These are phyloP conservation scores for Phaethon lepturus DNA, from an alignment of 2,113 vertebrate species.

Conservation along the genomic window DNA sequence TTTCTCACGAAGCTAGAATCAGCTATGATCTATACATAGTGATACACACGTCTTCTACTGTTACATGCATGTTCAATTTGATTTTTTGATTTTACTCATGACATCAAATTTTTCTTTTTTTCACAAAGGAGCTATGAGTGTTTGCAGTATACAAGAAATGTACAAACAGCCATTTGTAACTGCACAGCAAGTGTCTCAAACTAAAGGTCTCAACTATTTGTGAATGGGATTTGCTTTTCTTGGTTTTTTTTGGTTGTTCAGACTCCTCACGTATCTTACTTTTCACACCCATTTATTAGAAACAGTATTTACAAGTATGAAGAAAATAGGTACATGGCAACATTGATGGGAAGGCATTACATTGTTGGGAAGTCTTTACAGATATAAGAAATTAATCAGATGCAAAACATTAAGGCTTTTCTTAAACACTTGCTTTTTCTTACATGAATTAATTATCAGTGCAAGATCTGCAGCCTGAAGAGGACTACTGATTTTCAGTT, in stretches of 20 bases:
- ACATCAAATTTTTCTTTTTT: background rate
- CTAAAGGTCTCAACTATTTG: background rate
- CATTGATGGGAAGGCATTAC: background rate
- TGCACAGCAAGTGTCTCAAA: background rate
- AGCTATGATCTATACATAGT: background rate
- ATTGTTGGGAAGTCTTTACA: background rate
- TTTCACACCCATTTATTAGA: background rate
- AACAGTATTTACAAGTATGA: background rate
- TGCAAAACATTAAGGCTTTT: background rate
- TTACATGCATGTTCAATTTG: background rate
- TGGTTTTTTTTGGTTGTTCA: background rate
- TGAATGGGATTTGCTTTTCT: background rate
- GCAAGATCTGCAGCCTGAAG: background rate
- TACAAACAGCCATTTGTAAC: background rate
- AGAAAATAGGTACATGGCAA: background rate
- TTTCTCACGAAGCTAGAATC: background rate
- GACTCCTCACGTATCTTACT: background rate
- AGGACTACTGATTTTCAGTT: background rate
- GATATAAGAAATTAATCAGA: background rate
- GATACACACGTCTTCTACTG: fast-evolving
- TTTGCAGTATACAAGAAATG: background rate
- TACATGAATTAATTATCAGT: background rate
- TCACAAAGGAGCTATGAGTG: background rate
- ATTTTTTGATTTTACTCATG: background rate
- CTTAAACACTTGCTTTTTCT: background rate